Conservation (phyloP, 1,140 invertebrate species). For the Mactra quadrangularis region DNA sequence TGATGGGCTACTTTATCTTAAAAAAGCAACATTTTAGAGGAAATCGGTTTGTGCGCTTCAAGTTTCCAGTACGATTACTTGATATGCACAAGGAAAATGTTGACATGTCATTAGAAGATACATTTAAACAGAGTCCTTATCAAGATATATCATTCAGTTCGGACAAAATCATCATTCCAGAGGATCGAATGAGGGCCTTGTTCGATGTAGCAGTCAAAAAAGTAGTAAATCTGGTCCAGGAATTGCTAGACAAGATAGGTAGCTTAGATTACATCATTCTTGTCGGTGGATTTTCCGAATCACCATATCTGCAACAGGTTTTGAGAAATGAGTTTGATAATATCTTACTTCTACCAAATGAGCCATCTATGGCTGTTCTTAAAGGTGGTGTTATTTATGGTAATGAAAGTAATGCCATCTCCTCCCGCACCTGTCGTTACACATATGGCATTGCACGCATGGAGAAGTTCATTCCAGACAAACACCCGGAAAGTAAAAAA, state of each 20-base stretch:
- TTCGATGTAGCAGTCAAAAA: constrained; percentile 10
- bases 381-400: constrained; percentile 66
- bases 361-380: constrained; percentile 59
- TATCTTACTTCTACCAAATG: constrained; percentile 49
- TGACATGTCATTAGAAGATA: constrained; percentile 18
- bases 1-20: constrained; percentile 58
- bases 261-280: constrained; percentile 47
- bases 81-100: constrained; percentile 21
- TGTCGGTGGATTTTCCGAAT: constrained; percentile 68
- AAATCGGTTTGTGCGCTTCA: constrained; percentile 14
- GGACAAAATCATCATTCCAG: constrained; percentile 6
- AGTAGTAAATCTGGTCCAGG: background rate
- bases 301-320: constrained; percentile 47
- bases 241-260: background rate
- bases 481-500: constrained; percentile 47
- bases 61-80: constrained; percentile 45
- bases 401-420: constrained; percentile 52
- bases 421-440: constrained; percentile 57
- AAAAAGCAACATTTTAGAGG: constrained; percentile 60
- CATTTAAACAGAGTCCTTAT: background rate
- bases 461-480: constrained; percentile 27
- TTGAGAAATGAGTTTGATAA: constrained; percentile 57
- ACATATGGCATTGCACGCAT: constrained; percentile 64
- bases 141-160: background rate
- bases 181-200: constrained; percentile 4